Conservation (phyloP, 2,888 invertebrate species). For the Erebia palarica region DNA sequence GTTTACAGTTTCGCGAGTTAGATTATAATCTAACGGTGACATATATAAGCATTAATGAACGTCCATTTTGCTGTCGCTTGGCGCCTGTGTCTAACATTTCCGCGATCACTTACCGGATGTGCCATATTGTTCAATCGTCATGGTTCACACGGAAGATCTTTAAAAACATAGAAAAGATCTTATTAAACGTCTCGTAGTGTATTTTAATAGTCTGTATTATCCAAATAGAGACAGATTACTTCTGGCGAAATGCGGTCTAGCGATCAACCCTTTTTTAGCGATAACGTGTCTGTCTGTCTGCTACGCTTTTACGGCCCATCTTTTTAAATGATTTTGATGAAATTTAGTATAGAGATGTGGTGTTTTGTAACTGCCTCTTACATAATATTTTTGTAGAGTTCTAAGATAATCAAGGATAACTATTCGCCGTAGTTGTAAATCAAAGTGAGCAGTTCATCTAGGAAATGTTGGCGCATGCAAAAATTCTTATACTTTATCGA, state of each 20-base stretch:
- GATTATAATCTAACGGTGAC: no score
- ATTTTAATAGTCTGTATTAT: neutral
- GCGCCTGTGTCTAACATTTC: neutral
- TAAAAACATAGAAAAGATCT: neutral
- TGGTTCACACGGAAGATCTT: neutral
- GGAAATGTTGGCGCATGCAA: neutral
- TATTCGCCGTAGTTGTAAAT: no score
- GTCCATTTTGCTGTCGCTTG: neutral
- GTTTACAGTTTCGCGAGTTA: no score
- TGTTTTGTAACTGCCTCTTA: no score
- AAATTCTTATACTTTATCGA: neutral
- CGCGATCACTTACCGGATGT: neutral
- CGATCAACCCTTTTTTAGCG: no score
- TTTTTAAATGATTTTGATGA: no score
- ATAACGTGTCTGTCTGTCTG: no score
- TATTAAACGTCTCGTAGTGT: neutral
- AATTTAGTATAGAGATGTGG: no score
- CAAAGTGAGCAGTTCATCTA: no score
- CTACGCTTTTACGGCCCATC: no score
- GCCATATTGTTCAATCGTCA: neutral
- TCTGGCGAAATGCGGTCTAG: neutral
- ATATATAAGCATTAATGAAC: neutral
- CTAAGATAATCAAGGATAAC: no score
- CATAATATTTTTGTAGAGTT: no score
- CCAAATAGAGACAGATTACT: neutral